phyloP scores from a whole-genome alignment of 2,797 vertebrate species.

The Spinus pinus region DNA sequence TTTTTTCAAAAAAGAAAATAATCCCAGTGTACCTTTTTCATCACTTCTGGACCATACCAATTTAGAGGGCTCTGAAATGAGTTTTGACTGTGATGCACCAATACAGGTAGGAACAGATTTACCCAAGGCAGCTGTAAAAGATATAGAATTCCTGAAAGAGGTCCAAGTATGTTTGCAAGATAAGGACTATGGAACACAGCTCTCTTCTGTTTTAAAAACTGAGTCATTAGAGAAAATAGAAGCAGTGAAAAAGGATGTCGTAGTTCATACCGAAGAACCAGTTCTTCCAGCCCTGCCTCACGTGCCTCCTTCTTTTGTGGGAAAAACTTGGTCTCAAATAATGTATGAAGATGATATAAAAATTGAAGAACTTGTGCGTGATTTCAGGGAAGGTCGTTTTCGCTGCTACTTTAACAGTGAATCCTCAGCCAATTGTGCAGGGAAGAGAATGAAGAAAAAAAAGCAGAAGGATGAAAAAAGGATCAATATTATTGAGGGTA shows the following conservation, averaged over 20 bases:
- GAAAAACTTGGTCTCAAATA: slow-evolving; percentile 88
- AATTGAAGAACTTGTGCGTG: slow-evolving; percentile 83
- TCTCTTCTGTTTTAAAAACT: slow-evolving; percentile 74
- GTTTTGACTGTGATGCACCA: slow-evolving; percentile 81
- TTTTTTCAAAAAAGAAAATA: slow-evolving; percentile 67
- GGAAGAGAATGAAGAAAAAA: slow-evolving; percentile 58
- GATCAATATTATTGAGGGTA: neutral
- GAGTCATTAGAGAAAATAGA: neutral
- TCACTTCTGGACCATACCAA: slow-evolving; percentile 66
- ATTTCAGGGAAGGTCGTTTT: slow-evolving; percentile 84
- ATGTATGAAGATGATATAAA: slow-evolving; percentile 86
- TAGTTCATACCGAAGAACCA: slow-evolving; percentile 67
- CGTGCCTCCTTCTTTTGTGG: slow-evolving; percentile 86
- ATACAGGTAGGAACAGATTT: slow-evolving; percentile 69
- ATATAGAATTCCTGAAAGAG: slow-evolving; percentile 78
- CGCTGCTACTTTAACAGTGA: slow-evolving; percentile 87
- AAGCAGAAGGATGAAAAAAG: slow-evolving; percentile 46
- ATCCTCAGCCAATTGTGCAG: slow-evolving; percentile 73
- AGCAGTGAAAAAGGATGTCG: neutral
- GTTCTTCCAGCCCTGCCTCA: slow-evolving; percentile 81
- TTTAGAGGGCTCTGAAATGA: slow-evolving; percentile 75
- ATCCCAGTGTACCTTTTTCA: slow-evolving; percentile 75
- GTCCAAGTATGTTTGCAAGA: slow-evolving; percentile 80
- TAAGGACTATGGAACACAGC: slow-evolving; percentile 77
- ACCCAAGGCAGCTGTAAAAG: slow-evolving; percentile 60